A percentile compares a stretch with the other conserved stretches of the same genome.
phyloP scores from a whole-genome alignment of 2,888 invertebrate genomes.

The Fabriciana adippe region DNA sequence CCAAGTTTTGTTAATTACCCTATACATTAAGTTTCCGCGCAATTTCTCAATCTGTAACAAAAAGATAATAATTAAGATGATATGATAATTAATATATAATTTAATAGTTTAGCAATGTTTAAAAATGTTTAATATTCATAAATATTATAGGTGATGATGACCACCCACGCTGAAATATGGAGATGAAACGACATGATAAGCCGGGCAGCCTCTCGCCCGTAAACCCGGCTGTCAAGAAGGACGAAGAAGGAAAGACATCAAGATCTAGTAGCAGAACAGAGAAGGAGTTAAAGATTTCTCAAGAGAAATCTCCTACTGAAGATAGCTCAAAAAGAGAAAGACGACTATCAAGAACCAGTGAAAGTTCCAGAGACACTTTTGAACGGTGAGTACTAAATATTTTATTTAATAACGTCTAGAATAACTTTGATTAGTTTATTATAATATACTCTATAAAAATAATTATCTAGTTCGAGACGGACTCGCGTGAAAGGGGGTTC shows the following conservation, averaged over 20 bases:
- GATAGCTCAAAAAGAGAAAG: conserved; percentile 60
- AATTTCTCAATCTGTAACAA: too few relatives aligned
- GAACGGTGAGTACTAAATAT: conserved; percentile 57
- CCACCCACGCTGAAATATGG: conserved; percentile 63
- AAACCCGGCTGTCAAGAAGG: conserved; percentile 59
- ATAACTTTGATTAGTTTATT: too few relatives aligned
- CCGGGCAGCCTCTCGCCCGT: conserved; percentile 73
- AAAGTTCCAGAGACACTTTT: conserved; percentile 69
- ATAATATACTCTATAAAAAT: too few relatives aligned
- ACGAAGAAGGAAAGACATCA: conserved; percentile 58
- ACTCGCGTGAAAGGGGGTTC: too few relatives aligned
- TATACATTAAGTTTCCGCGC: too few relatives aligned
- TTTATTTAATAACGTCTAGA: too few relatives aligned
- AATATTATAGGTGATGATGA: conserved; percentile 57
- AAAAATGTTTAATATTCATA: neutral
- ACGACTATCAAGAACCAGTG: conserved; percentile 62
- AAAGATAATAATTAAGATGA: too few relatives aligned
- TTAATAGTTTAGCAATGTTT: neutral
- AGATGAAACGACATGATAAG: conserved; percentile 76
- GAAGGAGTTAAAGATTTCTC: conserved; percentile 64
- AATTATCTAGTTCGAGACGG: too few relatives aligned
- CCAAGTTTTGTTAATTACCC: too few relatives aligned
- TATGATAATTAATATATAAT: too few relatives aligned
- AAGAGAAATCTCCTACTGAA: conserved; percentile 66
- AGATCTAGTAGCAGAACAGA: conserved; percentile 66